These are phyloP conservation scores for Pyrrhia umbra DNA, from an alignment of 2,888 invertebrate species.

Conservation along the genomic window DNA sequence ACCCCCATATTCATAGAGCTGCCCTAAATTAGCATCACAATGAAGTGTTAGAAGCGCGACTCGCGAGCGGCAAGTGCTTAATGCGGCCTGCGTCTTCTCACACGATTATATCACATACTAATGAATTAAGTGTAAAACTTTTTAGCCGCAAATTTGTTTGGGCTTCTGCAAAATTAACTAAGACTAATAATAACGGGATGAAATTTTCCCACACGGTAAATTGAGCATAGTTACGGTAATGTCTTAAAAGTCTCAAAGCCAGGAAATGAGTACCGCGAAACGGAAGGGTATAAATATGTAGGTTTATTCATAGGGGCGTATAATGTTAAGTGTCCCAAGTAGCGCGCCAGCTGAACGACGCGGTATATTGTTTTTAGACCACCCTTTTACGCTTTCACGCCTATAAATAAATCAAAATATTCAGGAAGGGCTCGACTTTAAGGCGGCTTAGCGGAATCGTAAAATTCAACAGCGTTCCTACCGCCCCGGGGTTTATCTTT, in stretches of 20 bases:
- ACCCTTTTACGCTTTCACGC: conserved; percentile 88
- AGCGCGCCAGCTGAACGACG: conserved; percentile 78
- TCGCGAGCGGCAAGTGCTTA: conserved; percentile 85
- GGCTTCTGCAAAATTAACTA: conserved; percentile 71
- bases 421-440: conserved; percentile 89
- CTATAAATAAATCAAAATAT: conserved; percentile 91
- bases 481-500: conserved; percentile 87
- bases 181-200: conserved; percentile 71
- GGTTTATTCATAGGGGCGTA: conserved; percentile 75
- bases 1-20: conserved; percentile 88
- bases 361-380: conserved; percentile 88
- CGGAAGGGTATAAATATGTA: conserved; percentile 64
- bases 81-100: conserved; percentile 85
- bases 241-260: conserved; percentile 45
- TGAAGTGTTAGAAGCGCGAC: conserved; percentile 86
- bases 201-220: conserved; percentile 48
- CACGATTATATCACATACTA: conserved; percentile 84
- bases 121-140: conserved; percentile 86
- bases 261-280: conserved; percentile 58
- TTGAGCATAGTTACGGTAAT: conserved; percentile 53
- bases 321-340: conserved; percentile 80
- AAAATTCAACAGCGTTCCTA: conserved; percentile 89
- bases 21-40: conserved; percentile 90
- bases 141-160: conserved; percentile 80
- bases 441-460: conserved; percentile 90